Evolutionary conservation across 1,140 invertebrate species (phyloP).

Genomic region (Drosophila pectinifera): DNA sequence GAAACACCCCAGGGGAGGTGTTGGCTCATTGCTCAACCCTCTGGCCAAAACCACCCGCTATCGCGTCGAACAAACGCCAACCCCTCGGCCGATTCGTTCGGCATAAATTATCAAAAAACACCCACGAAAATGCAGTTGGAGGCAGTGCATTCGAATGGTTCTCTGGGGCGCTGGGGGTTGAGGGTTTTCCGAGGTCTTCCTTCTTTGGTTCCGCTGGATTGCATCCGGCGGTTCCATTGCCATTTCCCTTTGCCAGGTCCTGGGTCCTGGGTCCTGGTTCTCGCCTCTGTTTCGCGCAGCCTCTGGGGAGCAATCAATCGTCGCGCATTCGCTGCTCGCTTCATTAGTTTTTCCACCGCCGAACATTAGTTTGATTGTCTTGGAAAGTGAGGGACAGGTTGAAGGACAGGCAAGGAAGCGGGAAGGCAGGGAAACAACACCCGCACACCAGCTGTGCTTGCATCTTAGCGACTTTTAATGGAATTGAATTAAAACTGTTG

Average conservation of each 20-base stretch:
- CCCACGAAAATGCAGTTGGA: constrained; percentile 65
- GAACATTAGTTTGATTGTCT: constrained; percentile 73
- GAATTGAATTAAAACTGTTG: constrained; percentile 82
- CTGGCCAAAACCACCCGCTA: constrained; percentile 7
- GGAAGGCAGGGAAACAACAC: constrained; percentile 1
- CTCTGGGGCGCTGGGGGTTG: constrained; percentile 12
- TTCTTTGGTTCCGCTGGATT: constrained; percentile 60
- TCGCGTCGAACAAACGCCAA: constrained; percentile 23
- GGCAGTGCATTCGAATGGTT: constrained; percentile 32
- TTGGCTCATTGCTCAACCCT: constrained; percentile 2
- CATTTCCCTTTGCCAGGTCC: constrained; percentile 5
- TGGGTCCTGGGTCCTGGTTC: constrained; percentile 10
- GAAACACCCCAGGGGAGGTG: constrained; percentile 56
- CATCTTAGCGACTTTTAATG: constrained; percentile 78
- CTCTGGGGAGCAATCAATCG: constrained; percentile 83
- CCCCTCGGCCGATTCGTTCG: constrained; percentile 27
- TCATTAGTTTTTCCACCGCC: constrained; percentile 73
- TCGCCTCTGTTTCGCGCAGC: constrained; percentile 47
- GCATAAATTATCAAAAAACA: constrained; percentile 69
- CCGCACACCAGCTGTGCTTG: constrained; percentile 64
- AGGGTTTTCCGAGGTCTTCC: constrained; percentile 36
- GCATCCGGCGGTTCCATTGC: constrained; percentile 47
- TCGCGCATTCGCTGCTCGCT: constrained; percentile 75
- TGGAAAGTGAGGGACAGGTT: constrained; percentile 25
- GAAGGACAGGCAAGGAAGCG: constrained; percentile 2